Conservation (phyloP, 2,797 vertebrate species). For the Anguilla megastoma region DNA sequence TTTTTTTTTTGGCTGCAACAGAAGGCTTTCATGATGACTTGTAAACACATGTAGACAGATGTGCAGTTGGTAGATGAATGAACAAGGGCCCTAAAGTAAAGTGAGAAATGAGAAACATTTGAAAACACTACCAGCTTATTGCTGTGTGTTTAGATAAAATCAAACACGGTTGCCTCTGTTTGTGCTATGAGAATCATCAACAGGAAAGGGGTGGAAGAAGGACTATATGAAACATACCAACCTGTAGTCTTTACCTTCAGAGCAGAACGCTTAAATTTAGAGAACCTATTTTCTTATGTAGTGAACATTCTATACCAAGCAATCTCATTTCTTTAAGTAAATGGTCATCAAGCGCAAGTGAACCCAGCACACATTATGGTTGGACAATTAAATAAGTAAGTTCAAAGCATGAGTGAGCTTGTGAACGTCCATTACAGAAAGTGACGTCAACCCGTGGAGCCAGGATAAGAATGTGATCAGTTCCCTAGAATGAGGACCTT, state of each 20-base stretch:
- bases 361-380: background rate
- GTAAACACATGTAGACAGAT: slow-evolving; percentile 25
- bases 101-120: background rate
- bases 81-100: background rate
- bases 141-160: background rate
- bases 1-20: background rate
- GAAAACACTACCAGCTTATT: background rate
- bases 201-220: background rate
- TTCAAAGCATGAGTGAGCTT: background rate
- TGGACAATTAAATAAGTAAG: background rate
- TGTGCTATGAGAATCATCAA: background rate
- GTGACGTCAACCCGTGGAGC: background rate
- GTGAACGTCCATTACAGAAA: background rate
- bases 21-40: slow-evolving; percentile 4
- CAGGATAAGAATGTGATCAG: background rate
- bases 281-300: background rate
- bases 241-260: background rate
- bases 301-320: background rate
- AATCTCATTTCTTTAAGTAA: background rate
- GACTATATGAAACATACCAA: background rate
- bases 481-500: background rate
- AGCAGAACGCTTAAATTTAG: background rate
- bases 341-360: background rate
- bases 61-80: background rate
- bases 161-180: background rate